Evolutionary conservation across 2,113 vertebrate species (phyloP).

Genomic region (Percopsis transmontana): DNA sequence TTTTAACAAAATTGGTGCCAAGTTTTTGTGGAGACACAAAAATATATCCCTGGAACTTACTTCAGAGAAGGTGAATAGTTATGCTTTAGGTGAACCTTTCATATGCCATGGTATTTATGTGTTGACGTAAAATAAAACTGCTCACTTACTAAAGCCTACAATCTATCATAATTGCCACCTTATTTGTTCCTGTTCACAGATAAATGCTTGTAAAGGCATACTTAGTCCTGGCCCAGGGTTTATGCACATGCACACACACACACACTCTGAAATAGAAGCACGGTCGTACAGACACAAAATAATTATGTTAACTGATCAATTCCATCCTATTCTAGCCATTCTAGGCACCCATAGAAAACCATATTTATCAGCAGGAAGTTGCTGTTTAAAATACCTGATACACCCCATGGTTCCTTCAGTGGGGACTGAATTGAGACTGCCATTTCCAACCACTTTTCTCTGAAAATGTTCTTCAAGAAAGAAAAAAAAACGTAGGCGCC

Average conservation of each 20-base stretch:
- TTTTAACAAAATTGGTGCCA: too few species aligned
- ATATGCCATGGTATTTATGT: not conserved
- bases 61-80: not conserved
- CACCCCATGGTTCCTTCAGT: constrained; percentile 36
- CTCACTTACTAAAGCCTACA: not conserved
- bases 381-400: constrained; percentile 47
- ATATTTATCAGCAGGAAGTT: constrained; percentile 52
- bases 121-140: not conserved
- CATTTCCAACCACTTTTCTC: constrained; percentile 33
- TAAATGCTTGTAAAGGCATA: too few species aligned
- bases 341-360: not conserved
- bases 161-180: not conserved
- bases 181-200: too few species aligned
- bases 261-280: too few species aligned
- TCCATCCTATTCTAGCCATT: too few species aligned
- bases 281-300: too few species aligned
- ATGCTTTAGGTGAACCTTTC: not conserved
- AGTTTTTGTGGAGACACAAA: too few species aligned
- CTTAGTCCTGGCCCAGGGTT: too few species aligned
- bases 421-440: constrained; percentile 27
- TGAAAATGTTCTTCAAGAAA: not conserved
- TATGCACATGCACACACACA: too few species aligned
- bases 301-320: too few species aligned
- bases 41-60: not conserved
- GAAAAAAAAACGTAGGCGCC: constrained; percentile 26